phyloP scores from a whole-genome alignment of 2,113 vertebrate genomes.

The Manacus vitellinus region DNA sequence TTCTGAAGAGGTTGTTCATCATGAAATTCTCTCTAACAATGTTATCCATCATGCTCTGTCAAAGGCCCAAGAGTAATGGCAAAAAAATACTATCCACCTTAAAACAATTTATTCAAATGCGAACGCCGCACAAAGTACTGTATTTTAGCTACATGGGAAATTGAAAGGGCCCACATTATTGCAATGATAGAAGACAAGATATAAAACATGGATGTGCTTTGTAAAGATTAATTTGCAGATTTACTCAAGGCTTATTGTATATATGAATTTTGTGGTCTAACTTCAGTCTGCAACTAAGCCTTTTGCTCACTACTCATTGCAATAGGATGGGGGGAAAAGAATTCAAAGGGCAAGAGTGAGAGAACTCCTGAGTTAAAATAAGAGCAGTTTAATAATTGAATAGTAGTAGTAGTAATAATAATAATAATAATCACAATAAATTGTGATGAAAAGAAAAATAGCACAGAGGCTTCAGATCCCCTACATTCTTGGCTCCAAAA shows the following conservation, averaged over 20 bases:
- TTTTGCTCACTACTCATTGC: neutral
- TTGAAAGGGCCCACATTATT: neutral
- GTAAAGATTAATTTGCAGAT: neutral
- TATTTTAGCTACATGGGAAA: neutral
- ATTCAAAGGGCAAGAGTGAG: neutral
- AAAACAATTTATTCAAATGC: slow-evolving; percentile 35
- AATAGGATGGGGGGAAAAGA: neutral
- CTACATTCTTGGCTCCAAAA: neutral
- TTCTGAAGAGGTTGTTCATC: neutral
- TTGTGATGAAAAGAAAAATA: neutral
- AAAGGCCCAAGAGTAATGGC: neutral
- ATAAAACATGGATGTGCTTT: neutral
- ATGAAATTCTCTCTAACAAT: neutral
- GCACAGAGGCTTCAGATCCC: neutral
- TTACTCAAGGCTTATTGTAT: neutral
- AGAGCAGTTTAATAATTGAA: neutral
- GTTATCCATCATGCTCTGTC: slow-evolving; percentile 25
- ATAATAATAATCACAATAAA: too few species aligned
- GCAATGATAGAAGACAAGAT: neutral
- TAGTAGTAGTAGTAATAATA: neutral
- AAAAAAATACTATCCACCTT: neutral
- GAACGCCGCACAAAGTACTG: neutral
- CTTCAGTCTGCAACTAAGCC: neutral
- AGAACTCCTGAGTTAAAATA: neutral
- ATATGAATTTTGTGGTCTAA: neutral